Evolutionary conservation across 2,888 invertebrate genomes (phyloP).

Genomic region (Eupithecia tripunctaria): DNA sequence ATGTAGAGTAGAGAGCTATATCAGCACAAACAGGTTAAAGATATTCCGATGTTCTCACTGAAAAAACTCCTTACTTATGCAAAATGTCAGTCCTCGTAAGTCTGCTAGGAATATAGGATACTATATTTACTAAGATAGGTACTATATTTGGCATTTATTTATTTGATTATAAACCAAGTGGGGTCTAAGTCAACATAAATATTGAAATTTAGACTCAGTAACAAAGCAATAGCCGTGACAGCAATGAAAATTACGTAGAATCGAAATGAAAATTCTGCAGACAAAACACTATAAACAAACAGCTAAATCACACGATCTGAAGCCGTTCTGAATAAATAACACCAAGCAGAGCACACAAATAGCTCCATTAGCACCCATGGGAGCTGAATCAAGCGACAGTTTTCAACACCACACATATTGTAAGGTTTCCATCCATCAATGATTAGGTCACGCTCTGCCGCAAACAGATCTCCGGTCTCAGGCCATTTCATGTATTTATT

Average conservation of each 20-base stretch:
- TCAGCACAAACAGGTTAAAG: not conserved
- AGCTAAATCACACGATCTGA: slow-evolving; percentile 26
- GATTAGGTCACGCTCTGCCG: slow-evolving; percentile 27
- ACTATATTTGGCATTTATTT: not conserved
- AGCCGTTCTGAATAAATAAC: slow-evolving; percentile 24
- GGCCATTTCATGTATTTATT: slow-evolving; percentile 38
- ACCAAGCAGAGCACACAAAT: slow-evolving; percentile 19
- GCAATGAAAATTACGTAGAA: slow-evolving; percentile 19
- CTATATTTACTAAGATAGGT: no score
- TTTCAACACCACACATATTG: slow-evolving; percentile 12
- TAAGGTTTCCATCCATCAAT: slow-evolving; percentile 12
- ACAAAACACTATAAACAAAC: slow-evolving; percentile 22
- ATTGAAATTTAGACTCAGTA: not conserved
- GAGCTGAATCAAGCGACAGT: slow-evolving; percentile 16
- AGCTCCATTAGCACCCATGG: slow-evolving; percentile 26
- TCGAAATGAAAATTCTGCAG: slow-evolving; percentile 23
- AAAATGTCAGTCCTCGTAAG: slow-evolving; percentile 53
- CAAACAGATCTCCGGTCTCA: slow-evolving; percentile 27
- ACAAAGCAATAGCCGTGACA: slow-evolving; percentile 7
- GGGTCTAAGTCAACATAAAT: not conserved
- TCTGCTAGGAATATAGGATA: not conserved
- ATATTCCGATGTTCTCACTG: slow-evolving; percentile 25
- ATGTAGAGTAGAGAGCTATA: not conserved
- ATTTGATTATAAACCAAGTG: not conserved
- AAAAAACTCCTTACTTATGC: slow-evolving; percentile 46